Conservation (phyloP, 2,888 invertebrate species). For the Chromoteleia sp. region DNA sequence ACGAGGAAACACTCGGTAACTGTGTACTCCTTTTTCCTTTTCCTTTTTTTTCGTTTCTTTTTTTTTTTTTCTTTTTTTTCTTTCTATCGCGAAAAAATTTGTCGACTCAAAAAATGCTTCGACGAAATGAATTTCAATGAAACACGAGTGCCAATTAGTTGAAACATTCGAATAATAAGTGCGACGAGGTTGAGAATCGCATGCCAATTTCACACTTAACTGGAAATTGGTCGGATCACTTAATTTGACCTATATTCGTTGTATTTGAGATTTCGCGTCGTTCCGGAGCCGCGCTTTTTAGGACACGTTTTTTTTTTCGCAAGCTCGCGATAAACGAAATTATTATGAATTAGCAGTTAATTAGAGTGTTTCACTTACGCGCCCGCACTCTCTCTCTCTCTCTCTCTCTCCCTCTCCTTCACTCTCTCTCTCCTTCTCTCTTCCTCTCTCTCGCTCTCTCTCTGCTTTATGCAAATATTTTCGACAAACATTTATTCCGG, state of each 20-base stretch:
- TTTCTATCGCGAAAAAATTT: conserved; percentile 6
- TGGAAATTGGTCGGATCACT: conserved; percentile 55
- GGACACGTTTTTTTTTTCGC: background rate
- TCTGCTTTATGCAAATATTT: background rate
- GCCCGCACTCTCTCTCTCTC: background rate
- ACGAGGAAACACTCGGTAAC: too few species aligned
- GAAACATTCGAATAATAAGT: conserved; percentile 42
- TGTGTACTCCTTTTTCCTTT: too few species aligned
- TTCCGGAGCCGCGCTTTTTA: background rate
- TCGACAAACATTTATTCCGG: conserved; percentile 13
- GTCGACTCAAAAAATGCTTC: background rate
- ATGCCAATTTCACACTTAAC: conserved; percentile 56
- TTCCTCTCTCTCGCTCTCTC: background rate
- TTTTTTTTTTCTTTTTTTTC: background rate
- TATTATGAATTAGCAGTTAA: conserved; percentile 29
- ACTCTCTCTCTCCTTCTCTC: background rate
- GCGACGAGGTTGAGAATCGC: conserved; percentile 39
- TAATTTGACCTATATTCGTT: conserved; percentile 55
- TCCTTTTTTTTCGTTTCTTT: background rate
- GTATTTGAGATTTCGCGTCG: conserved; percentile 34
- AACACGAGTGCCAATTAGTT: conserved; percentile 59
- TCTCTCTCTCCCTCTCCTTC: too few species aligned
- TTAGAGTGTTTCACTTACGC: conserved; percentile 10
- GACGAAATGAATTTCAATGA: conserved; percentile 26
- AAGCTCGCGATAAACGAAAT: conserved; percentile 7